Base-by-base conservation (phyloP, 2,888 invertebrate genomes). In the Mythimna pallens region DNA sequence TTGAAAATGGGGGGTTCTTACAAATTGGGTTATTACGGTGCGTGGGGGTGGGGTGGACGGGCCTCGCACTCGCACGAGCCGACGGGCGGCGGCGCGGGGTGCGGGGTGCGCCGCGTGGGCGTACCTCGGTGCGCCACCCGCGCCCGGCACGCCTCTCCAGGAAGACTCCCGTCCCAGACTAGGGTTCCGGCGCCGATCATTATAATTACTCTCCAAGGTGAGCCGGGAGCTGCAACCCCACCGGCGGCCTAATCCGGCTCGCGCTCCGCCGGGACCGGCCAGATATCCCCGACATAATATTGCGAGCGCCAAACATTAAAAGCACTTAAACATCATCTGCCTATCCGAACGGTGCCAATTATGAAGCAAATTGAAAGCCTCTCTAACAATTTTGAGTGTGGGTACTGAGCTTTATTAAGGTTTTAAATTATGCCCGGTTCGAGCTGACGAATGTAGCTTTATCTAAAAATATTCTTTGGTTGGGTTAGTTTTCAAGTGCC, bases 1-100 rank as follows among this genome's bases (percentile, higher is more conserved):
- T 96, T 96, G 96, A 96, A 95, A 96, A 94, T 90, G 93, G 95
- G 95, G 96, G 95, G 96, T 94, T 95, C 96, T 95, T 95, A 96
- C 96, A 96, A 96, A 96, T 96, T 96, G 96, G 96, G 96, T 96
- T 96, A 96, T 96, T 96, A 96, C 94, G 90, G 94, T 92, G 94
- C 89, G 93, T 93, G 93, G 92, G 92, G 94, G 93, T 90, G 93
- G 93, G 95, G 93, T 93, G 90, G 93, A 91, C 93, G 92, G 93
- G 93, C 81, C 84, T 76, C 82, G 82, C 80, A 94, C 90, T 92
- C 92, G 93, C 94, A 52, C 50, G n/a, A 7, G 50, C 50, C 50
- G 93, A 91, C 93, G 89, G 83, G 91, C 89, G 92, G 93, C 82
- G 85, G 65, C 36, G 55, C 14, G n/a, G 47, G 55, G 72, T 81